phyloP scores from a whole-genome alignment of 1,140 invertebrate genomes.

The Lepidurus couesii region DNA sequence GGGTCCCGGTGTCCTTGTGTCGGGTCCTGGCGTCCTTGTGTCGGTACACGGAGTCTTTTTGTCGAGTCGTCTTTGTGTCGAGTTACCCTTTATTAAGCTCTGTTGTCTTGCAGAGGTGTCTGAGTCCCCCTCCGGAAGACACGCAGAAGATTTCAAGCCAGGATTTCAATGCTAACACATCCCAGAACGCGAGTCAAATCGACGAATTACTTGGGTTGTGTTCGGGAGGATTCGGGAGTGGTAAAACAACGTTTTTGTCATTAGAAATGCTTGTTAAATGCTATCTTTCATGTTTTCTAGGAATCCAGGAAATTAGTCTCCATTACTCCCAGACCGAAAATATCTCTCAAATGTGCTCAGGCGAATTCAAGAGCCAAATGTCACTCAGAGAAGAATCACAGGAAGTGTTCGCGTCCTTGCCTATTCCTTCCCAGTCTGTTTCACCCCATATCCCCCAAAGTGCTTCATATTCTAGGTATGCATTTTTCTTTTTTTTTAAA shows the following conservation, averaged over 20 bases:
- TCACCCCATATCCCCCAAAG: background rate
- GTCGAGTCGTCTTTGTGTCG: too few species aligned
- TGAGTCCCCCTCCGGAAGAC: background rate
- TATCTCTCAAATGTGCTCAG: conserved; percentile 3
- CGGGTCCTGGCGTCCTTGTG: too few species aligned
- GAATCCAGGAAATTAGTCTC: background rate
- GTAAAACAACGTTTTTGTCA: background rate
- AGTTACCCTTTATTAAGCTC: background rate
- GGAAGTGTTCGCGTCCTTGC: background rate
- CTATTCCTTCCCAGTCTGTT: background rate
- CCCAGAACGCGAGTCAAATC: background rate
- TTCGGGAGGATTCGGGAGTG: background rate
- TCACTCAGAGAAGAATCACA: background rate
- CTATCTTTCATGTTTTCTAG: background rate
- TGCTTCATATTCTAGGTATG: background rate
- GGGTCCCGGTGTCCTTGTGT: too few species aligned
- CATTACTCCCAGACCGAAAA: background rate
- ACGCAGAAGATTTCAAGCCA: background rate
- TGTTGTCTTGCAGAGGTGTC: background rate
- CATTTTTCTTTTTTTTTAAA: background rate
- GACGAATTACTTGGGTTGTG: conserved; percentile 10
- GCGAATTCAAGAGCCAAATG: background rate
- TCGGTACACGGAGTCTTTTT: too few species aligned
- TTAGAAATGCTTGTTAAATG: background rate
- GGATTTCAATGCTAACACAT: background rate